These are phyloP conservation scores for Brachionichthys hirsutus DNA, from an alignment of 2,113 vertebrate genomes.

Conservation along the genomic window DNA sequence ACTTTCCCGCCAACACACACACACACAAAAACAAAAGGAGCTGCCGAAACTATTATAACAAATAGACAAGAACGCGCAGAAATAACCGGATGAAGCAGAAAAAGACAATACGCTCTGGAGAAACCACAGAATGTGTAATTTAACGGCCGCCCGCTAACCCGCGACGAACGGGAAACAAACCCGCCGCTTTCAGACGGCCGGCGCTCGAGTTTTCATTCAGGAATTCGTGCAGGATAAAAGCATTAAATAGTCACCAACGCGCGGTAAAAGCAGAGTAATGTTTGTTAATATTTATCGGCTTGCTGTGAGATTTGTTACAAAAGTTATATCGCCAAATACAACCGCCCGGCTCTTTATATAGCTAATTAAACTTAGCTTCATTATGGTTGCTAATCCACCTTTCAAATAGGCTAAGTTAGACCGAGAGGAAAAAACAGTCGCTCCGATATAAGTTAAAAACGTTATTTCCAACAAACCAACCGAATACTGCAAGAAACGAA, in stretches of 20 bases:
- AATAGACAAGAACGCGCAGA: too few species aligned
- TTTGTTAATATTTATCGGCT: fast-evolving
- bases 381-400: constrained; percentile 28
- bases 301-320: fast-evolving
- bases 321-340: background rate
- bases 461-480: fast-evolving
- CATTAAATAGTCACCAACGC: fast-evolving
- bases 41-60: too few species aligned
- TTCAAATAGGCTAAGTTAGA: background rate
- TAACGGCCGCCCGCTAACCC: constrained; percentile 7
- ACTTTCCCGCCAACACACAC: constrained; percentile 70
- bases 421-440: background rate
- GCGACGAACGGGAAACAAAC: constrained; percentile 27
- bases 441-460: background rate
- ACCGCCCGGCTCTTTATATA: constrained; percentile 12
- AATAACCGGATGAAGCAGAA: too few species aligned
- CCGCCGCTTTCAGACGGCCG: constrained; percentile 7
- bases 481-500: fast-evolving
- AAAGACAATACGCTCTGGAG: too few species aligned
- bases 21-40: background rate
- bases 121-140: constrained; percentile 1
- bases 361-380: constrained; percentile 41
- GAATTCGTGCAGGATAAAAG: constrained; percentile 4
- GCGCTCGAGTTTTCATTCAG: constrained; percentile 20
- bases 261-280: background rate